These are phyloP conservation scores for Ispidina picta DNA, from an alignment of 2,797 vertebrate species.

Conservation along the genomic window DNA sequence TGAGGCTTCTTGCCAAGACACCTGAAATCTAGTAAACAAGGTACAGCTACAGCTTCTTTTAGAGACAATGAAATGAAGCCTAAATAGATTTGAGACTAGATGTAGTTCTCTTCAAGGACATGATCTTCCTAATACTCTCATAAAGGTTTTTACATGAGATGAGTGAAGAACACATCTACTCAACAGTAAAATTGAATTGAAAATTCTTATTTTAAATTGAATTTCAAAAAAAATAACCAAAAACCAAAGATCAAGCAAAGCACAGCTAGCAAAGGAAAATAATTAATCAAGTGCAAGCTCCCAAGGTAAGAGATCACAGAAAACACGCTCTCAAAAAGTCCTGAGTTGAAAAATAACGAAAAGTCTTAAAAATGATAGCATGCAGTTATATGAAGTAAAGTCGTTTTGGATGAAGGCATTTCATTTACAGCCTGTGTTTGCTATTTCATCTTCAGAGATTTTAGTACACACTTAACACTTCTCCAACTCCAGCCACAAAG, in stretches of 20 bases:
- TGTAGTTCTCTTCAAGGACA: neutral
- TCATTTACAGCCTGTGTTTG: neutral
- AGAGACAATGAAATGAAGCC: neutral
- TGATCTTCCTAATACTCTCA: neutral
- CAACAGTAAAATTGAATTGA: neutral
- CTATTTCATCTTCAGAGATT: neutral
- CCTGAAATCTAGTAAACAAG: neutral
- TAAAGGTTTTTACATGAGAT: neutral
- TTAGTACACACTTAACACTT: neutral
- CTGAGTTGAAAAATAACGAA: neutral
- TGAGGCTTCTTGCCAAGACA: neutral
- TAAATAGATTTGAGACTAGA: neutral
- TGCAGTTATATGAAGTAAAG: neutral
- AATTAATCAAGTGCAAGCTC: neutral
- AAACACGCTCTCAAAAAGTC: neutral
- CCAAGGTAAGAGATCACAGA: neutral
- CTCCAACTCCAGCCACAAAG: neutral
- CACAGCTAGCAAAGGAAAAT: neutral
- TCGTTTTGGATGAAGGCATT: neutral
- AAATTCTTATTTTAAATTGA: neutral
- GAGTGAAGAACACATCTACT: neutral
- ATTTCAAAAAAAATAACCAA: neutral
- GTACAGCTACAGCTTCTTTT: neutral
- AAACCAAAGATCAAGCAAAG: neutral
- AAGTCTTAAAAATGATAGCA: neutral